Conservation (phyloP, 1,140 invertebrate genomes). For the Ceratina japonica region DNA sequence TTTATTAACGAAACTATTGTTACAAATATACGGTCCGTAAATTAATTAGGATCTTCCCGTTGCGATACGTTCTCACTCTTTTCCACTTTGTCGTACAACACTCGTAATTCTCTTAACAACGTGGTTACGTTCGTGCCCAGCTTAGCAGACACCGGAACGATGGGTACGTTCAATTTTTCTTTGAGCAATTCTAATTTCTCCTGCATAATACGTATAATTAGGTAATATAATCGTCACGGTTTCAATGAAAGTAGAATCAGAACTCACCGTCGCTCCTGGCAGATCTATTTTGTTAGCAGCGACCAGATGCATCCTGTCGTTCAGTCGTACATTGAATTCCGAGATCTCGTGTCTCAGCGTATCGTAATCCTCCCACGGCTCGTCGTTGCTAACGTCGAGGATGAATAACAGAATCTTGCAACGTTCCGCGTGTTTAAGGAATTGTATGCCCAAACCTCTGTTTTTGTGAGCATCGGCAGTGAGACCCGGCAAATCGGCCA, state of each 20-base stretch:
- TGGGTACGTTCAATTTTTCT: constrained; percentile 78
- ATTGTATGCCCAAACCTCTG: constrained; percentile 93
- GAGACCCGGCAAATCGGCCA: constrained; percentile 97
- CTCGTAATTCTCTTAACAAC: constrained; percentile 85
- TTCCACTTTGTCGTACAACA: constrained; percentile 83
- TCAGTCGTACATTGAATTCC: constrained; percentile 87
- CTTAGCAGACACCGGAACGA: constrained; percentile 93
- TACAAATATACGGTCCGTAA: constrained; percentile 43
- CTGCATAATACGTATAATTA: constrained; percentile 48
- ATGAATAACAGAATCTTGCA: constrained; percentile 93
- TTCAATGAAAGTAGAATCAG: constrained; percentile 9
- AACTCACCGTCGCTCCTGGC: constrained; percentile 79
- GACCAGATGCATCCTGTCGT: constrained; percentile 85
- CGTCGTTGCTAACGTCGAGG: constrained; percentile 86
- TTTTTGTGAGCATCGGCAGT: constrained; percentile 95
- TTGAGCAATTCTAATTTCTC: constrained; percentile 82
- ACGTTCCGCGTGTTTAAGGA: constrained; percentile 94
- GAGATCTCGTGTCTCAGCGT: constrained; percentile 86
- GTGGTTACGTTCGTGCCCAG: constrained; percentile 85
- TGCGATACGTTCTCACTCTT: constrained; percentile 22
- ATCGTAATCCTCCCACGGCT: constrained; percentile 86
- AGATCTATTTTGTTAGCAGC: constrained; percentile 97
- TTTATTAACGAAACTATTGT: constrained; percentile 47
- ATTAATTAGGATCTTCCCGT: not conserved
- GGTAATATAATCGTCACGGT: constrained; percentile 4